Base-by-base conservation (phyloP, 2,797 vertebrate genomes). In the Nyctibius grandis region DNA sequence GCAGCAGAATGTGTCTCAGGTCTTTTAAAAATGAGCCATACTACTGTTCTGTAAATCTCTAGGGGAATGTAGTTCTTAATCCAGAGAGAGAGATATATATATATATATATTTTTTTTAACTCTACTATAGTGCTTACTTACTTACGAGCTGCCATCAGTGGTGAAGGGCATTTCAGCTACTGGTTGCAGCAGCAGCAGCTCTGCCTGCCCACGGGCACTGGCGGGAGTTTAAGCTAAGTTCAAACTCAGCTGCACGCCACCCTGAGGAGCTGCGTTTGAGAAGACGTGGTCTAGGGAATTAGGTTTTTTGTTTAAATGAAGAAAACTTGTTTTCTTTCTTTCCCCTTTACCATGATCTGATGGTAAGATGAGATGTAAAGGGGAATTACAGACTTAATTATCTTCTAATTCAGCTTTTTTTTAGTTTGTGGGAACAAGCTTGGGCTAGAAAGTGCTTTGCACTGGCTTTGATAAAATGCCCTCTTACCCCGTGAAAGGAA, bases 321-420 rank as follows among this genome's bases (percentile, higher is more conserved):
- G 61, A 59, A 34, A 84, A 67, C 72, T 34, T 72, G 38, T 74
- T 86, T 91, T 72, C 31, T 74, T 90, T 77, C 53, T 85, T 76
- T 84, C 28, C 44, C 54, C 13, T 82, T 93, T 79, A 51, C 73
- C 33, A 4, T n/a, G 48, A 88, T 89, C 51, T 92, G 91, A 74
- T 70, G 69, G 48, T 53, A 72, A 69, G 47, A 85, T 89, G 85
- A 88, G 85, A 82, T 65, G 70, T 67, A 54, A 86, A 84, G 94
- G 94, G 90, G 94, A 96, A 95, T 95, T 95, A 86, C 88, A 81
- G 80, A 33, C 44, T 81, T 90, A 91, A 95, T 95, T 91, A 82
- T 42, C 63, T 91, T 79, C 73, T 59, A 88, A 90, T 90, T 94
- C 77, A 59, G 19, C n/a, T 65, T 88, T 95, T 95, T n/a, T 91